Conservation (phyloP, 2,888 invertebrate genomes). For the Clivina fossor region DNA sequence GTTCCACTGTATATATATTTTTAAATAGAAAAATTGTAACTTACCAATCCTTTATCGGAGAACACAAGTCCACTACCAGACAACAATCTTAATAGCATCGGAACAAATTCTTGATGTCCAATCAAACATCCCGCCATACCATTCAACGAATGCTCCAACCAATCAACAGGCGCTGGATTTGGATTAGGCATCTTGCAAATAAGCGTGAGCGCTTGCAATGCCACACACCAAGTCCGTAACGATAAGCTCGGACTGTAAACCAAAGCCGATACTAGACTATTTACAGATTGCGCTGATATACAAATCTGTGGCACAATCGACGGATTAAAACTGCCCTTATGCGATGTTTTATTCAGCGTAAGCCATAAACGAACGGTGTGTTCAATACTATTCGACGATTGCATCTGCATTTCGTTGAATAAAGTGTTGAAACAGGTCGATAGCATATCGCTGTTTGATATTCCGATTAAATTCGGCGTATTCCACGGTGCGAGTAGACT, state of each 20-base stretch:
- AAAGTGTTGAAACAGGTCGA: constrained; percentile 69
- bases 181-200: constrained; percentile 65
- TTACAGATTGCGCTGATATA: constrained; percentile 65
- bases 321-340: constrained; percentile 53
- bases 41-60: constrained; percentile 58
- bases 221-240: constrained; percentile 76
- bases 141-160: constrained; percentile 48
- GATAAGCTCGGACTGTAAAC: constrained; percentile 69
- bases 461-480: not conserved
- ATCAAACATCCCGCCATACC: constrained; percentile 67
- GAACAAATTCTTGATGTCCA: constrained; percentile 67
- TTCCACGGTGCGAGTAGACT: constrained; percentile 55
- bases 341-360: constrained; percentile 65
- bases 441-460: constrained; percentile 60
- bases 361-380: constrained; percentile 85
- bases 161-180: constrained; percentile 34
- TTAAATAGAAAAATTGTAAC: constrained; percentile 42
- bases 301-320: constrained; percentile 65
- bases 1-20: not conserved
- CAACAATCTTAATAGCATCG: constrained; percentile 66
- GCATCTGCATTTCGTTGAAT: constrained; percentile 67
- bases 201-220: constrained; percentile 74
- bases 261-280: constrained; percentile 66
- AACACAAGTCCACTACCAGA: constrained; percentile 64
- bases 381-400: constrained; percentile 77